Conservation (phyloP, 2,797 vertebrate genomes). For the Emydoidea blandingii region DNA sequence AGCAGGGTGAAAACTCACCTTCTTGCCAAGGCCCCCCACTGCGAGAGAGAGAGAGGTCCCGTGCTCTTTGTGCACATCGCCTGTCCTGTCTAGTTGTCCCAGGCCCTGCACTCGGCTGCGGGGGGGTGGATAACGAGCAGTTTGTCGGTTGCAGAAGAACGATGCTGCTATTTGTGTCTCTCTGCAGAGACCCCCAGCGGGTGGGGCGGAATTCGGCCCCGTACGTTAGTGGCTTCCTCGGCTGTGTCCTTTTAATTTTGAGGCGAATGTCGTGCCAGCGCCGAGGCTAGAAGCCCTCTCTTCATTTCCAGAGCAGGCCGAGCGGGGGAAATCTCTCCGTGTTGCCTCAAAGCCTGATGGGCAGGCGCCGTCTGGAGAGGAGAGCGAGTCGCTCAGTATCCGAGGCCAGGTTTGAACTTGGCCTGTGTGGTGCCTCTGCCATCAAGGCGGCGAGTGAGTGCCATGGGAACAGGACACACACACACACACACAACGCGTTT, state of each 20-base stretch:
- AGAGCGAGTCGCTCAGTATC: not conserved
- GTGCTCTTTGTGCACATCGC: not conserved
- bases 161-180: not conserved
- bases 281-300: not conserved
- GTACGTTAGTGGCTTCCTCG: not conserved
- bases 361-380: not conserved
- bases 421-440: not conserved
- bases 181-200: not conserved
- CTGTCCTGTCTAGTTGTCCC: not conserved
- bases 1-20: not conserved
- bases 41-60: not conserved
- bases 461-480: not conserved
- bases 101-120: not conserved
- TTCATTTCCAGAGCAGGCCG: not conserved
- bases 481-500: not conserved
- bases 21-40: not conserved
- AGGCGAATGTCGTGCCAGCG: not conserved
- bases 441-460: not conserved
- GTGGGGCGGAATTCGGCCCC: not conserved
- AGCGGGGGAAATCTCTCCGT: not conserved
- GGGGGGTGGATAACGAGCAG: not conserved
- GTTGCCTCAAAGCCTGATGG: not conserved
- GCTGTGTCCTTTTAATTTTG: not conserved
- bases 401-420: not conserved
- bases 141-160: not conserved